phyloP scores from a whole-genome alignment of 2,113 vertebrate species.

The Chaetura pelagica region DNA sequence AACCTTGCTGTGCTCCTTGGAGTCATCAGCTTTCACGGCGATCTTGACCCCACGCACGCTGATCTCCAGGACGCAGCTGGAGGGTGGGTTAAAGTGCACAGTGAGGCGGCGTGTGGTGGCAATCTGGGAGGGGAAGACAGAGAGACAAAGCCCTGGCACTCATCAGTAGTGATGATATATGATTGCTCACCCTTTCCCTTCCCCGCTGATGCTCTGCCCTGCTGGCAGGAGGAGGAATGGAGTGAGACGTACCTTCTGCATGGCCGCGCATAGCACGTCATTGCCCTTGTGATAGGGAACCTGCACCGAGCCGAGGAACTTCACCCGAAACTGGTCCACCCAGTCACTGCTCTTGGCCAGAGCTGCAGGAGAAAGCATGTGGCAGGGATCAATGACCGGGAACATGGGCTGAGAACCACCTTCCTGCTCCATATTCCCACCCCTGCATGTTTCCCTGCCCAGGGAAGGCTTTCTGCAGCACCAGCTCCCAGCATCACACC shows the following conservation, averaged over 20 bases:
- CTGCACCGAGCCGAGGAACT: conserved; percentile 95
- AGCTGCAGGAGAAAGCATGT: conserved; percentile 50
- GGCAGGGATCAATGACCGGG: accelerated
- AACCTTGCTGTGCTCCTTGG: conserved; percentile 85
- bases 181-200: neutral
- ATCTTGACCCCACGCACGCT: conserved; percentile 94
- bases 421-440: neutral
- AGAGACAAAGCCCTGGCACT: neutral
- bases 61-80: conserved; percentile 94
- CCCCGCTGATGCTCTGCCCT: neutral
- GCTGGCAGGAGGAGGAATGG: neutral
- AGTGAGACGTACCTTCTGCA: conserved; percentile 91
- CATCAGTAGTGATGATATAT: neutral
- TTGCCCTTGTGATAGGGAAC: conserved; percentile 98
- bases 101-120: conserved; percentile 95
- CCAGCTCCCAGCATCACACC: neutral
- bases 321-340: conserved; percentile 92
- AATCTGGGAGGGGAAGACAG: conserved; percentile 76
- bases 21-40: conserved; percentile 87
- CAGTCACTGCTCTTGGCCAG: conserved; percentile 88
- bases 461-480: neutral
- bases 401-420: neutral
- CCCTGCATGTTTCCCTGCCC: neutral
- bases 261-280: conserved; percentile 95
- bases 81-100: conserved; percentile 96